A percentile compares a stretch with the other conserved stretches of the same genome.
Conservation (phyloP, 2,888 invertebrate species). For the Drosophila borborema region DNA sequence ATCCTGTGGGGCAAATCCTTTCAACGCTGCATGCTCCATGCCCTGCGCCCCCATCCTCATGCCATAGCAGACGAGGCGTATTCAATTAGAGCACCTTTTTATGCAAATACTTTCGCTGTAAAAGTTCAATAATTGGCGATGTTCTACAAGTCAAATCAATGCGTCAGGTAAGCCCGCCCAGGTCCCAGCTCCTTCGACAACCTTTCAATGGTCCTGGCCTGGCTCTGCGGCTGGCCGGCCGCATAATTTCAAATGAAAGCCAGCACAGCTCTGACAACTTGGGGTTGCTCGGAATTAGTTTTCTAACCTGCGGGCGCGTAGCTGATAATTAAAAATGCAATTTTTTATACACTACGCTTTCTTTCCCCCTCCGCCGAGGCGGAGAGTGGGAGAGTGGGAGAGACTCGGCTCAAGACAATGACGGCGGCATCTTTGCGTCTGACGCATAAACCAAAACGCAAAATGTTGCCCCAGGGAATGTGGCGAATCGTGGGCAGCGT, state of each 20-base stretch:
- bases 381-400: background rate
- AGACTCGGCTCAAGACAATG: constrained; percentile 69
- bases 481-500: constrained; percentile 22
- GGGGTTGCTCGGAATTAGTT: constrained; percentile 76
- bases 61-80: constrained; percentile 39
- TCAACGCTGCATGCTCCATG: constrained; percentile 26
- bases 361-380: constrained; percentile 4
- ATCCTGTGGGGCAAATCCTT: constrained; percentile 67
- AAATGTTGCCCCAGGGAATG: constrained; percentile 77
- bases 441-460: constrained; percentile 80
- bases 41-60: background rate
- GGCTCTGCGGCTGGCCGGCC: constrained; percentile 6
- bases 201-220: background rate
- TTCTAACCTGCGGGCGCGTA: constrained; percentile 73
- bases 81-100: constrained; percentile 79
- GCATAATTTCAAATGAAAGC: constrained; percentile 51
- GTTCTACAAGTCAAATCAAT: constrained; percentile 85
- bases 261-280: constrained; percentile 33
- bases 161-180: constrained; percentile 60
- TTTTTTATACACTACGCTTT: constrained; percentile 61
- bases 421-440: constrained; percentile 70
- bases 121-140: constrained; percentile 84
- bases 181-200: background rate
- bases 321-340: constrained; percentile 80
- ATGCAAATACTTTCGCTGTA: constrained; percentile 74